Conservation (phyloP, 2,113 vertebrate species). For the Varanus salvator region DNA sequence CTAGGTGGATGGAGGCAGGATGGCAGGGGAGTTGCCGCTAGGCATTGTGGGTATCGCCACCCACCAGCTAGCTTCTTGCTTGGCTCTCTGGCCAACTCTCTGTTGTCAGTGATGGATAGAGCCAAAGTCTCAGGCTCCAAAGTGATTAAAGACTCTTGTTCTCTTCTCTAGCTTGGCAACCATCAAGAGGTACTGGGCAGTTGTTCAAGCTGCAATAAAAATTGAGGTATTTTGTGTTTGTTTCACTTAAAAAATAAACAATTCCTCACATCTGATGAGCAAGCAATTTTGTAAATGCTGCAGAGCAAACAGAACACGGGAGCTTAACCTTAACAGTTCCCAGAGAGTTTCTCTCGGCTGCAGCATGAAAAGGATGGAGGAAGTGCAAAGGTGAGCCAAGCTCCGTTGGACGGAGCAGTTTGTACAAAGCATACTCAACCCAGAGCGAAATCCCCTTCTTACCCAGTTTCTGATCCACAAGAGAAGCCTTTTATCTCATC, state of each 20-base stretch:
- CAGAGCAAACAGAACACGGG: constrained; percentile 41
- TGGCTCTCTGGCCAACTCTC: neutral
- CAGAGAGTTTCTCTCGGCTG: constrained; percentile 28
- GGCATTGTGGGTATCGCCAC: neutral
- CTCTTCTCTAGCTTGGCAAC: constrained; percentile 12
- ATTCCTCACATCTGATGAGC: constrained; percentile 54
- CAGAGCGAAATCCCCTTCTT: too few relatives aligned
- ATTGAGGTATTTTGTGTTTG: constrained; percentile 44
- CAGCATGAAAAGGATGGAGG: fast-evolving
- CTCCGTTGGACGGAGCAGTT: neutral
- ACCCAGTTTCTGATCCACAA: too few relatives aligned
- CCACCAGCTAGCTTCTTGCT: neutral
- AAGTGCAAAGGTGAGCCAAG: neutral
- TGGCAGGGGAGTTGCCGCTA: neutral
- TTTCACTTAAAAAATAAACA: constrained; percentile 57
- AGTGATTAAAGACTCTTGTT: fast-evolving
- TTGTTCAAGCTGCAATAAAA: neutral
- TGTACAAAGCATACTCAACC: neutral
- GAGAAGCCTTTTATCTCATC: too few relatives aligned
- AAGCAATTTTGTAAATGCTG: constrained; percentile 43
- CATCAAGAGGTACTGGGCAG: fast-evolving
- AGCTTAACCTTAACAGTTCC: constrained; percentile 29
- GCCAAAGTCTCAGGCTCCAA: neutral
- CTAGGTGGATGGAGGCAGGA: neutral
- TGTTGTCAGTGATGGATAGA: fast-evolving